These are phyloP conservation scores for Haemorhous mexicanus DNA, from an alignment of 2,113 vertebrate genomes.

Conservation along the genomic window DNA sequence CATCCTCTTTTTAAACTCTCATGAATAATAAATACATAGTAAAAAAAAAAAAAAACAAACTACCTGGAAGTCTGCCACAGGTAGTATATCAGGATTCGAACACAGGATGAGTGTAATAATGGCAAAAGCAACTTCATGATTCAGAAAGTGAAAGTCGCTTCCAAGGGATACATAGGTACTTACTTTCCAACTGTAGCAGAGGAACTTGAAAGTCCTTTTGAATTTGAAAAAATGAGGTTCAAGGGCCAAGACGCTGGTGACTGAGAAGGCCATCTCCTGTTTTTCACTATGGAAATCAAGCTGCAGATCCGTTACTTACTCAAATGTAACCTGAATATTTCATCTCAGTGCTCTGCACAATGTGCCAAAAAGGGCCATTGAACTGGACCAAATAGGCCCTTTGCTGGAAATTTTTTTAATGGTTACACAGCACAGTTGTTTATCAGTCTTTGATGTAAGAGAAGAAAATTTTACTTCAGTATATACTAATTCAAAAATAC, in stretches of 20 bases:
- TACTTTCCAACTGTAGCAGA: background rate
- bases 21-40: conserved; percentile 6
- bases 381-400: background rate
- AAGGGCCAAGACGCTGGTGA: background rate
- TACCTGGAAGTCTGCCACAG: background rate
- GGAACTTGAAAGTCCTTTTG: background rate
- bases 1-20: background rate
- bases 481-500: background rate
- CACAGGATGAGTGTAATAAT: background rate
- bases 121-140: background rate
- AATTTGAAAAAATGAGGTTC: background rate
- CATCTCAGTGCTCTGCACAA: background rate
- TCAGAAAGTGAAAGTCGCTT: background rate
- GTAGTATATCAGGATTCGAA: background rate
- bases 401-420: background rate
- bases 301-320: background rate
- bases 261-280: background rate
- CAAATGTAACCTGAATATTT: background rate
- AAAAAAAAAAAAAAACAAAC: conserved; percentile 50
- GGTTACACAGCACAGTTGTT: background rate
- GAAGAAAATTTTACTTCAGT: background rate
- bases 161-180: fast-evolving
- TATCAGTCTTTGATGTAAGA: background rate
- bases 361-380: background rate
- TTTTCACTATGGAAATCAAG: background rate